These are phyloP conservation scores for Helogale parvula DNA, from an alignment of 2,113 vertebrate species.

Conservation along the genomic window DNA sequence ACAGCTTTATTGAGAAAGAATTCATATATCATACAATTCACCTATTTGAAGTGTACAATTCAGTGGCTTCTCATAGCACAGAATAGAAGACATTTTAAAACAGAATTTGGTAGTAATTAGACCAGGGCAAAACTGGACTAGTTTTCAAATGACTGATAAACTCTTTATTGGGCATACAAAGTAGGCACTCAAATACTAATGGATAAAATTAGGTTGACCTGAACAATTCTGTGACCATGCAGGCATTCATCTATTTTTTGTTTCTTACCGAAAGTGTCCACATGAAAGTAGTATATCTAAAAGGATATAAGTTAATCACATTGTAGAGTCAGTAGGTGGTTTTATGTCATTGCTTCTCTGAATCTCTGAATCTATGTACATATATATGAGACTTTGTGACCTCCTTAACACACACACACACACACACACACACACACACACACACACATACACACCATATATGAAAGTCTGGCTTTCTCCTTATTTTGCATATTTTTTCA, in stretches of 20 bases:
- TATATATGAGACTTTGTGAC: background rate
- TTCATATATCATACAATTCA: background rate
- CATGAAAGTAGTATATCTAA: background rate
- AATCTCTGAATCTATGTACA: background rate
- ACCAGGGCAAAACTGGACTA: background rate
- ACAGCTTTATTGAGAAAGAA: background rate
- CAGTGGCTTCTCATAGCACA: background rate
- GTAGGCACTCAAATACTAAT: background rate
- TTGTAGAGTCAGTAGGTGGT: background rate
- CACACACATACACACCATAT: background rate
- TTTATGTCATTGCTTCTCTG: background rate
- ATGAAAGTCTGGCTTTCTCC: background rate
- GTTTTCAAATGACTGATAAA: background rate
- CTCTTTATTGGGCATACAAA: background rate
- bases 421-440: background rate
- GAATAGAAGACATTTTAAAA: background rate
- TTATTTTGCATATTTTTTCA: background rate
- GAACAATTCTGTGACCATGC: background rate
- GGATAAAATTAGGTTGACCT: background rate
- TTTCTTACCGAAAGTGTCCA: background rate
- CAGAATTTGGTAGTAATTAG: background rate
- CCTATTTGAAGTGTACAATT: background rate
- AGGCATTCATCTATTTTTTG: background rate
- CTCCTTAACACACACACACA: background rate
- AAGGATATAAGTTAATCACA: background rate